Conservation (phyloP, 1,140 invertebrate genomes). For the Drosophila kanapiae region DNA sequence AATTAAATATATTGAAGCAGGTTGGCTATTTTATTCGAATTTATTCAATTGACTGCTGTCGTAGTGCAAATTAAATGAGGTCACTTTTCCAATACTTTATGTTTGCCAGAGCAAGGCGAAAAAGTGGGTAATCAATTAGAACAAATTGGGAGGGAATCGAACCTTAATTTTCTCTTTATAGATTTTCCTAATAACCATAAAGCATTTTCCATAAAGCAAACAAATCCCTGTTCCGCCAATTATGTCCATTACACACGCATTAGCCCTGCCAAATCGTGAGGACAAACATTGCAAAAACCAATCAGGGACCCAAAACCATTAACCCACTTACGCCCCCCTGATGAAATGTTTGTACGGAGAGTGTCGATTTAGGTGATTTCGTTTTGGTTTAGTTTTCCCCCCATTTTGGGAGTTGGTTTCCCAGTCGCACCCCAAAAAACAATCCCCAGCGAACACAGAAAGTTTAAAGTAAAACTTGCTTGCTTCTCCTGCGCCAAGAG, state of each 20-base stretch:
- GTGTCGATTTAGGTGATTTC: conserved; percentile 26
- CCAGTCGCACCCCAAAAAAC: conserved; percentile 46
- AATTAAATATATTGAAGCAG: conserved; percentile 15
- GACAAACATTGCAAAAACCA: conserved; percentile 54
- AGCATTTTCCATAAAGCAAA: conserved; percentile 21
- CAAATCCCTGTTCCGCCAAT: conserved; percentile 43
- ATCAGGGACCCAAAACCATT: conserved; percentile 63
- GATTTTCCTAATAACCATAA: conserved; percentile 14
- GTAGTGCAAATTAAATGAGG: conserved; percentile 13
- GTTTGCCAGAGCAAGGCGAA: neutral
- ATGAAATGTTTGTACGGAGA: conserved; percentile 6
- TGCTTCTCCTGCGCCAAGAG: neutral
- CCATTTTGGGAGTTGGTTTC: conserved; percentile 9
- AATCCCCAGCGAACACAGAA: conserved; percentile 5
- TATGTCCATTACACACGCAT: conserved; percentile 42
- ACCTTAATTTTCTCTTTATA: conserved; percentile 4
- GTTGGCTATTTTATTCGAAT: conserved; percentile 13
- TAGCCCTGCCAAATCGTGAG: conserved; percentile 34
- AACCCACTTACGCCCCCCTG: conserved; percentile 51
- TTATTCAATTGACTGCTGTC: conserved; percentile 3
- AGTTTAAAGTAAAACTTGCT: conserved; percentile 31
- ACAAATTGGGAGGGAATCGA: neutral
- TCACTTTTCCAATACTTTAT: neutral
- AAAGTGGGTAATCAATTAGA: neutral
- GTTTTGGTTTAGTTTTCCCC: conserved; percentile 24